phyloP scores from a whole-genome alignment of 2,888 invertebrate genomes.

The Eupithecia subumbrata region DNA sequence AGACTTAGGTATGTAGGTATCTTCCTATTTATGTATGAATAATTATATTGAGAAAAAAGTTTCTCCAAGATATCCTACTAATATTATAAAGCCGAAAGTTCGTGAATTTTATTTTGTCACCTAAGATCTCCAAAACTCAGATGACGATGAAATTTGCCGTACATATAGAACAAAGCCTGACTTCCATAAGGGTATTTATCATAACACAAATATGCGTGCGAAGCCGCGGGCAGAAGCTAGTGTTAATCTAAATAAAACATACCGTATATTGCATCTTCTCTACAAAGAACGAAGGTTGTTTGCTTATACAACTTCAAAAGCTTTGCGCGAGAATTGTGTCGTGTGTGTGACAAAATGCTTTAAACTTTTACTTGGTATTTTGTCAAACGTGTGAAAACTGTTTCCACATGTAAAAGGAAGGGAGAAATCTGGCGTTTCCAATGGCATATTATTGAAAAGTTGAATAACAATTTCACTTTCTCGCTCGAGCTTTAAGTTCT shows the following conservation, averaged over 20 bases:
- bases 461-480: conserved; percentile 9
- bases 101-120: too few species aligned
- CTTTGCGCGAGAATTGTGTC: conserved; percentile 52
- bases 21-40: not conserved
- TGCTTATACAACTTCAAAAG: conserved; percentile 56
- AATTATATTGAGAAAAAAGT: not conserved
- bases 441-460: conserved; percentile 27
- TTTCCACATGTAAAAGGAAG: conserved; percentile 44
- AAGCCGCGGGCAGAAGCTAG: too few species aligned
- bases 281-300: conserved; percentile 58
- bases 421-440: conserved; percentile 35
- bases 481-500: conserved; percentile 5
- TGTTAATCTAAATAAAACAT: not conserved
- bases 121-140: too few species aligned
- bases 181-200: too few species aligned
- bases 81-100: too few species aligned
- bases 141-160: too few species aligned
- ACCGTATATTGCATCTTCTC: conserved; percentile 42
- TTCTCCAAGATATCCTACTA: not conserved
- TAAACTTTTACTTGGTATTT: conserved; percentile 50
- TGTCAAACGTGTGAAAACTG: conserved; percentile 46
- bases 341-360: conserved; percentile 53
- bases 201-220: too few species aligned
- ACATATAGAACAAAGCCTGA: too few species aligned
- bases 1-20: not conserved